phyloP scores from a whole-genome alignment of 2,797 vertebrate species.

The Ptychobarbus kaznakovi region DNA sequence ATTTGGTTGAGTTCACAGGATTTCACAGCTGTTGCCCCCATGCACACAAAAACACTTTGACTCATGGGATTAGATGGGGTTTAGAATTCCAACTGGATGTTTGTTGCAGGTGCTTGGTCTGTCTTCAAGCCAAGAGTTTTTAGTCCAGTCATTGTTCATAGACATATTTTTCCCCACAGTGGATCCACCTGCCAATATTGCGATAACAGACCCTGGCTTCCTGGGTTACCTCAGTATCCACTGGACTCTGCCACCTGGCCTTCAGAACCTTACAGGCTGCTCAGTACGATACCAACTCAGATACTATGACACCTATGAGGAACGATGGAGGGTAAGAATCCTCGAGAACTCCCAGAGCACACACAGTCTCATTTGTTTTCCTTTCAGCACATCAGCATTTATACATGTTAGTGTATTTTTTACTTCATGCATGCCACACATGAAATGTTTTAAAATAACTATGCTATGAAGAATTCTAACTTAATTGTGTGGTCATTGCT shows the following conservation, averaged over 20 bases:
- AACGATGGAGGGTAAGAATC: slow-evolving; percentile 72
- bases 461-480: background rate
- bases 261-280: slow-evolving; percentile 67
- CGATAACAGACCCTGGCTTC: slow-evolving; percentile 70
- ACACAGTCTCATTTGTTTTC: background rate
- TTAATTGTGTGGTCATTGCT: background rate
- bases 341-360: background rate
- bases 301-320: slow-evolving; percentile 70
- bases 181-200: slow-evolving; percentile 71
- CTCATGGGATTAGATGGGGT: background rate
- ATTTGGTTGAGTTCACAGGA: background rate
- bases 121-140: background rate
- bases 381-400: background rate
- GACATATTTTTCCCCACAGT: slow-evolving; percentile 60
- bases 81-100: background rate
- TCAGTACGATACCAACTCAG: slow-evolving; percentile 70
- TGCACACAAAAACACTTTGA: background rate
- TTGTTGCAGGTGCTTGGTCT: background rate
- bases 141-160: background rate
- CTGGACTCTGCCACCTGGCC: slow-evolving; percentile 70
- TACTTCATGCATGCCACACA: background rate
- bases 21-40: slow-evolving; percentile 6
- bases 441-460: background rate
- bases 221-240: slow-evolving; percentile 73
- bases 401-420: background rate